Evolutionary conservation across 2,888 invertebrate genomes (phyloP), one percentile per base, ranked within the genome.

Genomic region (Leptopilina drosophilae): DNA sequence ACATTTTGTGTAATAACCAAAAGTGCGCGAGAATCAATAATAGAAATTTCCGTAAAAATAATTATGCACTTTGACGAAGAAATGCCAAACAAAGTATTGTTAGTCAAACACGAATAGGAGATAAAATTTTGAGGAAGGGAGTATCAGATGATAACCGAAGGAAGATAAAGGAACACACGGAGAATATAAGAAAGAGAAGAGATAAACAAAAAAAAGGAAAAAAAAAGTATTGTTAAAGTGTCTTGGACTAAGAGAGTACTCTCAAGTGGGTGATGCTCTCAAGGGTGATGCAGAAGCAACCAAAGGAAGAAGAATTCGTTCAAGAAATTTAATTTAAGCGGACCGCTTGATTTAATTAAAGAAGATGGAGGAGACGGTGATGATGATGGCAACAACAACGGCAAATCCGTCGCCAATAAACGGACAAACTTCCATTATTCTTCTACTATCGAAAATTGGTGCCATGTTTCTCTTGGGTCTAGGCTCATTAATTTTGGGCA

Each of bases 401-500:
- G 73, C 64, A 64, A 67, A 81, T 49, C 42, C 77, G 65, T 62
- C 66, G 8, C 15, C 76, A 14, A 42, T 79, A 77, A 73, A 42
- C 59, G 20, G 59, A 33, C 73, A 73, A 1, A 69, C 69, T 64
- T 81, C 87, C 62, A 85, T 86, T 59, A 83, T 88, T 42, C 86
- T 94, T 0, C 87, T 94, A 15, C 85, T 93, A 65, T 93, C 94
- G 3, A 95, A 95, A 91, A 90, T 94, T 78, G 92, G 94, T 11
- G 93, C 95, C 0, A 94, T 95, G 93, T 82, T 92, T 46, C 92
- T 94, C 3, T 91, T 95, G 83, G 94, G 95, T 7, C 84, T 93
- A 5, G 92, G 93, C 11, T 94, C 95, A 0, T 92, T 95, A 81
- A 78, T 93, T 4, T 90, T 94, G 53, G 95, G 95, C 53, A 91